Conservation (phyloP, 2,888 invertebrate genomes). For the Cheilosia urbana region DNA sequence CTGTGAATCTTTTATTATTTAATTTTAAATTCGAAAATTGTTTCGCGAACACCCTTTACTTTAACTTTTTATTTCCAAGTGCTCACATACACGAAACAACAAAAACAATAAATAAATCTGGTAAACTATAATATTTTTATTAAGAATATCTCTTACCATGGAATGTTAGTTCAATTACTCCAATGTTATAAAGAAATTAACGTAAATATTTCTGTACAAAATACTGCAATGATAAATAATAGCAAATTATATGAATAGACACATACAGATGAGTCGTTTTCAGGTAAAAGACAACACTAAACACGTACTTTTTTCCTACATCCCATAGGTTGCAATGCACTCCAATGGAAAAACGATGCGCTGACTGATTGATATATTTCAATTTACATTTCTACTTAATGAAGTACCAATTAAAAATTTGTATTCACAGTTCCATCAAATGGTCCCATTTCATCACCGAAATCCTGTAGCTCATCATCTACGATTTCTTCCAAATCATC, state of each 20-base stretch:
- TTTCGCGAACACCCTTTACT: too few relatives aligned
- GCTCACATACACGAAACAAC: background rate
- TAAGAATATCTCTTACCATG: constrained; percentile 59
- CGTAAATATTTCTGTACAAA: constrained; percentile 61
- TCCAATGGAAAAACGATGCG: constrained; percentile 16
- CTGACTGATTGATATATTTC: constrained; percentile 28
- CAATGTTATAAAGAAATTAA: constrained; percentile 57
- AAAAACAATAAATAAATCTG: background rate
- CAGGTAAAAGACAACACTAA: constrained; percentile 51
- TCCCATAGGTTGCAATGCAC: constrained; percentile 19
- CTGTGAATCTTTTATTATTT: too few relatives aligned
- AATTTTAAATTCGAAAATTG: too few relatives aligned
- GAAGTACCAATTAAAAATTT: constrained; percentile 35
- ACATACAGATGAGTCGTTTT: constrained; percentile 57
- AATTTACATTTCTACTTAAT: constrained; percentile 25
- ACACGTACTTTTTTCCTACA: constrained; percentile 32
- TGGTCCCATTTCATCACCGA: constrained; percentile 86
- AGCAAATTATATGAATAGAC: constrained; percentile 47
- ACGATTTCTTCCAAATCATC: constrained; percentile 81
- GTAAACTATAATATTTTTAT: constrained; percentile 28
- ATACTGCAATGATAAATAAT: constrained; percentile 51
- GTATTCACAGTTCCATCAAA: constrained; percentile 82
- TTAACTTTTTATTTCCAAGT: too few relatives aligned
- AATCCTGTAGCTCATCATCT: constrained; percentile 84
- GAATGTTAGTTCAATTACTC: constrained; percentile 69